Evolutionary conservation across 23 tunicate genomes (phyloP), one percentile per base, ranked within the genome.

Genomic region (Halocynthia roretzi): DNA sequence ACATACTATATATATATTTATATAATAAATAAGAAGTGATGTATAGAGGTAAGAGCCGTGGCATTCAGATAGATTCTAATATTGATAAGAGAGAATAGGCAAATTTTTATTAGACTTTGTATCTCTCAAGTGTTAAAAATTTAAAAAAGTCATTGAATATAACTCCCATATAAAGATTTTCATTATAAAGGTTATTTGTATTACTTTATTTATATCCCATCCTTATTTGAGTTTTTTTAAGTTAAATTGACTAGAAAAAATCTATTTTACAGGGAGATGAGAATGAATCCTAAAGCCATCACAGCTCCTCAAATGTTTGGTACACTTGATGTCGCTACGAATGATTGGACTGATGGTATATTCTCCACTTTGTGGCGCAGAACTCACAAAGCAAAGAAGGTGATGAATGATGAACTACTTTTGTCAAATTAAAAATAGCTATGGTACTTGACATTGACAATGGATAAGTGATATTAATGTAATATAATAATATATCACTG

Each of bases 291-390:
- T 72, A 96, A 96, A 83, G 99, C 99, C 40, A 96, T 96, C 80
- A 96, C 99, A 44, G 99, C 99, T 15, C 99, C 99, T 20, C 99
- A 96, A 80, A 96, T 96, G 99, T 96, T 96, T 77, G 99, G 99
- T 9, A 89, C 99, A 5, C 82, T 96, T 55, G 99, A 96, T 67
- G 99, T 96, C 66, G 96, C 99, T 53, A 96, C 99, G 5, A 96
- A 96, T 71, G 99, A 96, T 71, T 96, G 99, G 99, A 96, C 99
- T 11, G 99, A 96, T 58, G 99, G 99, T 44, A 96, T 96, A 52
- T 96, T 96, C 83, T 85, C 93, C 6, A 96, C 99, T 17, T 63
- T 96, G 77, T 96, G 99, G 99, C 91, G 99, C 44, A 61, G 99
- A 75, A 88, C 96, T 6, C 96, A 96, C 81, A 96, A 96, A 80